Evolutionary conservation across 2,888 invertebrate species (phyloP).

Genomic region (Danaus chrysippus): DNA sequence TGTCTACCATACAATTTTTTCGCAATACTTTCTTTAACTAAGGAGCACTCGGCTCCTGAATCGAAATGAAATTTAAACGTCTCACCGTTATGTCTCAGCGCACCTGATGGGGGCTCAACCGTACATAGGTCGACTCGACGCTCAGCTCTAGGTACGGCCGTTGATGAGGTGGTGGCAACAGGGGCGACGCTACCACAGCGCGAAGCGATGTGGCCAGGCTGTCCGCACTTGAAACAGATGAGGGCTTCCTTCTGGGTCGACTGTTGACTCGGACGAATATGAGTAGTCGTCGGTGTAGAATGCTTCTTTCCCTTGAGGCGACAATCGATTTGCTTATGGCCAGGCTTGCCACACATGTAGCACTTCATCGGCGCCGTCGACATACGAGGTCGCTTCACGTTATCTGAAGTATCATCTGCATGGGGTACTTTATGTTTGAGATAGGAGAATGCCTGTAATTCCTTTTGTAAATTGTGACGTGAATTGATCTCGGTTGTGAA

Average conservation of each 20-base stretch:
- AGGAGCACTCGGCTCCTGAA: constrained; percentile 21
- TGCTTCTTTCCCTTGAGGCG: constrained; percentile 1
- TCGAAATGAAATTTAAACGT: constrained; percentile 16
- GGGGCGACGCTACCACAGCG: constrained; percentile 13
- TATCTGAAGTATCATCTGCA: constrained; percentile 1
- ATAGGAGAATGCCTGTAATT: constrained; percentile 9
- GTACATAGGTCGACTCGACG: constrained; percentile 27
- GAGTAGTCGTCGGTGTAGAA: background rate
- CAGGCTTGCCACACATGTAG: constrained; percentile 1
- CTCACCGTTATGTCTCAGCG: constrained; percentile 23
- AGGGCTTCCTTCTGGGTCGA: background rate
- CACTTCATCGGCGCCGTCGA: constrained; percentile 1
- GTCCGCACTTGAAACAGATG: constrained; percentile 18
- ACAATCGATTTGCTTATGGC: constrained; percentile 5
- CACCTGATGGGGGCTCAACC: constrained; percentile 20
- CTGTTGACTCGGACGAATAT: background rate
- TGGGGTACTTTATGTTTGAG: constrained; percentile 8
- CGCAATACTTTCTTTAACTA: background rate
- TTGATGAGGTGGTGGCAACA: background rate
- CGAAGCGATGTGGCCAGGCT: constrained; percentile 16
- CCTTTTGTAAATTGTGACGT: constrained; percentile 6
- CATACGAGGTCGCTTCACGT: constrained; percentile 9
- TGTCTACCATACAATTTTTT: background rate
- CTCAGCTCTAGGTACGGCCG: constrained; percentile 9
- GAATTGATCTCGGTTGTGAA: background rate